A percentile compares a stretch with the other conserved stretches of the same genome.
These are phyloP conservation scores for Sterrhoptilus dennistouni DNA, from an alignment of 2,113 vertebrate species.

Conservation along the genomic window DNA sequence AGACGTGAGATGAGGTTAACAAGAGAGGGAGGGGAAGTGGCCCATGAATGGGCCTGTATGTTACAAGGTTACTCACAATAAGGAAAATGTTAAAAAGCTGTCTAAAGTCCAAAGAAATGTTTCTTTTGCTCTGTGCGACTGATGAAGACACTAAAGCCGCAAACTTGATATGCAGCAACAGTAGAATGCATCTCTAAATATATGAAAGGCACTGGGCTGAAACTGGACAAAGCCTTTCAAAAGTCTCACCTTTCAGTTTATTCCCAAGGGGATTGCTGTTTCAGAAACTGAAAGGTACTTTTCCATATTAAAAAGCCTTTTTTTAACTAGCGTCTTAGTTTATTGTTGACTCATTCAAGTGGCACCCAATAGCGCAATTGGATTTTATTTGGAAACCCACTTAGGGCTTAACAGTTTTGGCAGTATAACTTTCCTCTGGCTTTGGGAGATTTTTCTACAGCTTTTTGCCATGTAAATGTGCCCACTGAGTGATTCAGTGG, in stretches of 20 bases:
- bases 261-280: conserved; percentile 50
- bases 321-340: conserved; percentile 35
- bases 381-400: conserved; percentile 59
- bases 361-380: conserved; percentile 53
- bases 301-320: conserved; percentile 50
- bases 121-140: conserved; percentile 5
- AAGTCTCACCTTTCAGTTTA: conserved; percentile 59
- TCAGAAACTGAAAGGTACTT: conserved; percentile 56
- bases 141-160: not conserved
- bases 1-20: not conserved
- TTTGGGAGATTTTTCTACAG: conserved; percentile 39
- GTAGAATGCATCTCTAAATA: conserved; percentile 45
- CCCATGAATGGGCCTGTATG: conserved; percentile 3
- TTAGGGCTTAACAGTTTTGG: conserved; percentile 49
- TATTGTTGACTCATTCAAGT: conserved; percentile 65
- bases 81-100: conserved; percentile 14
- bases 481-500: conserved; percentile 22
- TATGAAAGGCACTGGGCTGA: conserved; percentile 33
- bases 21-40: not conserved
- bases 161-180: conserved; percentile 62
- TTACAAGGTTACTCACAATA: not conserved
- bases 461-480: conserved; percentile 59
- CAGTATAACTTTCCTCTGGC: conserved; percentile 44
- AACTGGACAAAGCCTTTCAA: conserved; percentile 60
- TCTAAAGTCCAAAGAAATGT: conserved; percentile 19